phyloP scores from a whole-genome alignment of 1,140 invertebrate genomes.

The Drosophila paulistorum region DNA sequence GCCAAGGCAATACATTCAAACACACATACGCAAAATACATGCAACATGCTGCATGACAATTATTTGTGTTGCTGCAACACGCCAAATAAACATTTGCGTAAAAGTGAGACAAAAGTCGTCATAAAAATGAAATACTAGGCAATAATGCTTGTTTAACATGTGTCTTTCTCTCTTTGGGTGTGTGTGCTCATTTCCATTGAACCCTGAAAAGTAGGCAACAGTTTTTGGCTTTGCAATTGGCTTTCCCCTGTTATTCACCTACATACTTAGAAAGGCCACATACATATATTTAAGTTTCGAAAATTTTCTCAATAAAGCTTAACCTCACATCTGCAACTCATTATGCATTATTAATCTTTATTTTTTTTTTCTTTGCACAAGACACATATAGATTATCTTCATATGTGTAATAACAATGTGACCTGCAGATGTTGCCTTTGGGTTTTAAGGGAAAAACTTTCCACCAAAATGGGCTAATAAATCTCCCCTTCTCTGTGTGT shows the following conservation, averaged over 20 bases:
- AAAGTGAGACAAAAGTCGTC: conserved; percentile 66
- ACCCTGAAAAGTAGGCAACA: conserved; percentile 62
- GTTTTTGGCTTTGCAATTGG: conserved; percentile 43
- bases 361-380: conserved; percentile 12
- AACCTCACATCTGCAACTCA: conserved; percentile 48
- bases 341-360: conserved; percentile 61
- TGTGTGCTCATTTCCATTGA: conserved; percentile 18
- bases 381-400: conserved; percentile 4
- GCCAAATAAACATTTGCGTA: conserved; percentile 70
- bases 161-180: conserved; percentile 19
- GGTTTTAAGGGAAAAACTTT: conserved; percentile 58
- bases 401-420: conserved; percentile 28
- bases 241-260: conserved; percentile 19
- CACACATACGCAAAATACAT: conserved; percentile 27
- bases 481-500: conserved; percentile 37
- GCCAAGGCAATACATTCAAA: conserved; percentile 22
- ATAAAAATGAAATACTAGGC: conserved; percentile 78
- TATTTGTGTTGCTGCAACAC: conserved; percentile 79
- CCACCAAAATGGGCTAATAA: conserved; percentile 58
- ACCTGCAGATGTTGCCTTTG: conserved; percentile 43
- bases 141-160: conserved; percentile 75
- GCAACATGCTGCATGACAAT: conserved; percentile 79
- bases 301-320: conserved; percentile 49
- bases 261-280: not conserved
- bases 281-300: conserved; percentile 14